Evolutionary conservation across 2,113 vertebrate species (phyloP), one percentile per base, ranked within the genome.

Genomic region (Hemibagrus wyckioides): DNA sequence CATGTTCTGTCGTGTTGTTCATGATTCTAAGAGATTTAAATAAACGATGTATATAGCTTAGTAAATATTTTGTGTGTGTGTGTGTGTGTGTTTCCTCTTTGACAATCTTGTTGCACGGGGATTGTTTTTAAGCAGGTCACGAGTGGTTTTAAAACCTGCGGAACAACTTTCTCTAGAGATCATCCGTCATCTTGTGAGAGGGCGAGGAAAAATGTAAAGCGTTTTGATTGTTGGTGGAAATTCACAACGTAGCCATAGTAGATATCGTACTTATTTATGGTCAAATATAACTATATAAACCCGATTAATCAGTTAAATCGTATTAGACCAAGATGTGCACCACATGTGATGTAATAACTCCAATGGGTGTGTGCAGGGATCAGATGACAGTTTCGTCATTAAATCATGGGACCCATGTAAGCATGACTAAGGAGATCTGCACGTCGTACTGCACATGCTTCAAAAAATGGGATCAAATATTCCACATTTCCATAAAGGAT

Each of bases 301-400:
- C 25, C 13, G 6, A 50, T 28, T n/a, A 50, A 7, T n/a, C 73
- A 73, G 36, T 0, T 11, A 11, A 23, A 73, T 4, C 36, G 23
- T 13, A 44, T 75, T 75, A 44, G 36, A 76, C 3, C 5, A 44
- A n/a, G 13, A 30, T 36, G 50, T 33, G 17, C 15, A 21, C 7
- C 17, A 33, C 1, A 11, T 10, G 23, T 54, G 7, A 8, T 23
- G 75, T 30, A 79, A 0, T 76, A 5, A 7, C 44, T 17, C 28
- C 75, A n/a, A n/a, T 8, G 28, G 0, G 2, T 0, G 2, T 0
- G 2, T 0, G 21, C 15, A 39, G 7, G n/a, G 44, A 81, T 94
- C 93, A 91, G 52, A 73, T 91, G 92, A 93, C 89, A 4, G 15
- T 90, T 90, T 89, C 65, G 75, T 92, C 67, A 90, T 0, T 36